Evolutionary conservation across 2,113 vertebrate genomes (phyloP).

Genomic region (Cebus imitator): DNA sequence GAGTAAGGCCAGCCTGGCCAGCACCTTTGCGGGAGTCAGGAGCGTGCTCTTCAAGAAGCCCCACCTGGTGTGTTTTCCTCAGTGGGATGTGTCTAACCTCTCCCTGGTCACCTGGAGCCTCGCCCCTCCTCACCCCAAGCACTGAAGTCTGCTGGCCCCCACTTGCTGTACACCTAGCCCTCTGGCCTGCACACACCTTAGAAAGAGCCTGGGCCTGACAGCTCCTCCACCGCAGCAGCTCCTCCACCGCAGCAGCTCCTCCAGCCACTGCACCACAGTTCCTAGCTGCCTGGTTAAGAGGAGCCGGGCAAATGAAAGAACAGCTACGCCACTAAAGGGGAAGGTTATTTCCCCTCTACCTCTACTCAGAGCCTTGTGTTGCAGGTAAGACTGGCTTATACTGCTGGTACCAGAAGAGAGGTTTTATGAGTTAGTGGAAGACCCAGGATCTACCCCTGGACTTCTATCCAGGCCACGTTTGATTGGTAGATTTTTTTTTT

Average conservation of each 20-base stretch:
- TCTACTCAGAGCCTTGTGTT: background rate
- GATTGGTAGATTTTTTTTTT: background rate
- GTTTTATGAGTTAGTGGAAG: background rate
- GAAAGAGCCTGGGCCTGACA: background rate
- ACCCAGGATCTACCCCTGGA: background rate
- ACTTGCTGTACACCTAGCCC: background rate
- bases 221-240: background rate
- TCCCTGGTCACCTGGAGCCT: background rate
- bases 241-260: background rate
- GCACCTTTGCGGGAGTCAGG: background rate
- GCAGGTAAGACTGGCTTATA: background rate
- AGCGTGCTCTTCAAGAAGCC: background rate
- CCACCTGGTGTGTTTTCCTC: background rate
- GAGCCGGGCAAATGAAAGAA: background rate
- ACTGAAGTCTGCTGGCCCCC: background rate
- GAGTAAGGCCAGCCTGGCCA: background rate
- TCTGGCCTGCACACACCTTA: background rate
- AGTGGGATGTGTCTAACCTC: background rate
- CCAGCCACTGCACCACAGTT: rapidly evolving
- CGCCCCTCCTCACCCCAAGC: background rate
- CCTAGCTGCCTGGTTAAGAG: background rate
- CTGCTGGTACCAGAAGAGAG: background rate
- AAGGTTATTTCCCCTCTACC: background rate
- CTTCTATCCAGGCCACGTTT: background rate
- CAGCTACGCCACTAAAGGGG: background rate